Conservation (phyloP, 2,888 invertebrate genomes). For the Agriopis aurantiaria region DNA sequence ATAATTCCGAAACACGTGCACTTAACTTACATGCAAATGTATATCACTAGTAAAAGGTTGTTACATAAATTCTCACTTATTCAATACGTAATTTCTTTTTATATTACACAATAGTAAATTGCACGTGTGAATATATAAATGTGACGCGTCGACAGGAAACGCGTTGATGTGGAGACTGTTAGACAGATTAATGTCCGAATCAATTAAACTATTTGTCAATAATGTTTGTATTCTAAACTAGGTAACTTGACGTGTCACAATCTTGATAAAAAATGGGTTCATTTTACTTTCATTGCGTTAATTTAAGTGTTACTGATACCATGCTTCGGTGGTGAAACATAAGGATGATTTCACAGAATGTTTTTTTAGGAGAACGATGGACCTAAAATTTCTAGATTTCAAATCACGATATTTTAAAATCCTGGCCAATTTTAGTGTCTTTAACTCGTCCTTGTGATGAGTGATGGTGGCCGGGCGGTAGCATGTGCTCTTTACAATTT, state of each 20-base stretch:
- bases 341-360: too few relatives aligned
- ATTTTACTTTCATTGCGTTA: neutral
- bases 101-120: slow-evolving; percentile 71
- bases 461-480: too few relatives aligned
- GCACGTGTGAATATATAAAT: slow-evolving; percentile 53
- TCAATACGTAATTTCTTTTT: slow-evolving; percentile 56
- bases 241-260: slow-evolving; percentile 2
- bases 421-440: too few relatives aligned
- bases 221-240: slow-evolving; percentile 6
- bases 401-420: too few relatives aligned
- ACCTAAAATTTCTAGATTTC: too few relatives aligned
- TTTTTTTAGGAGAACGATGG: too few relatives aligned
- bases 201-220: slow-evolving; percentile 21
- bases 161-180: slow-evolving; percentile 42
- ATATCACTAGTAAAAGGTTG: slow-evolving; percentile 14
- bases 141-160: slow-evolving; percentile 51
- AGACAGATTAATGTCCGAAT: slow-evolving; percentile 35
- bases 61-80: slow-evolving; percentile 40
- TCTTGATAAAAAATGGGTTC: neutral
- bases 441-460: too few relatives aligned
- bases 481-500: too few relatives aligned
- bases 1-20: slow-evolving; percentile 1
- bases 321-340: too few relatives aligned
- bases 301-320: too few relatives aligned
- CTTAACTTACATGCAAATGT: slow-evolving; percentile 22